These are phyloP conservation scores for Centropus bengalensis DNA, from an alignment of 2,113 vertebrate species.

Conservation along the genomic window DNA sequence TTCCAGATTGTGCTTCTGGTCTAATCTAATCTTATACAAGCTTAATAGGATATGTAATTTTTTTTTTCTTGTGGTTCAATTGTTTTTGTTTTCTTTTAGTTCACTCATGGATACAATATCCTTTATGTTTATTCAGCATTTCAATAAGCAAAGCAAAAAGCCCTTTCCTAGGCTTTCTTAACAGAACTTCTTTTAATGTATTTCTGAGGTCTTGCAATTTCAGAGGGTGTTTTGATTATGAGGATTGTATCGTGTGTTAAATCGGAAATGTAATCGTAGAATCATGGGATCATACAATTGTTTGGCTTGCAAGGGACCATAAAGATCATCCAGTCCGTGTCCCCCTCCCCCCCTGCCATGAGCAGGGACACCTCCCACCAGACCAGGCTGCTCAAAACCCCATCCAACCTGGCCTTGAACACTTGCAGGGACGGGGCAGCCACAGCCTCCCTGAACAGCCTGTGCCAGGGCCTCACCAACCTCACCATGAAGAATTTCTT, in stretches of 20 bases:
- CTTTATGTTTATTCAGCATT: conserved; percentile 41
- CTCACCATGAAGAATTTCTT: too few species aligned
- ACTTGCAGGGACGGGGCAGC: too few species aligned
- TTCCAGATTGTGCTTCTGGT: conserved; percentile 3
- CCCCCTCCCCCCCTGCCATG: too few species aligned
- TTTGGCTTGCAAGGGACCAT: too few species aligned
- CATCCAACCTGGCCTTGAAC: too few species aligned
- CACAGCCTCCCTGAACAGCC: too few species aligned
- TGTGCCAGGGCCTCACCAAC: too few species aligned
- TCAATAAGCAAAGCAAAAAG: conserved; percentile 29
- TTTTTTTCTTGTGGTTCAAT: conserved; percentile 24
- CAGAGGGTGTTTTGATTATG: conserved; percentile 36
- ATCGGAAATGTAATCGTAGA: not conserved
- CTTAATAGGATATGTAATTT: not conserved
- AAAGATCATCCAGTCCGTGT: too few species aligned
- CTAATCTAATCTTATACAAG: conserved; percentile 15
- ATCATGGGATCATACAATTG: too few species aligned
- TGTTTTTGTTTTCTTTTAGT: conserved; percentile 34
- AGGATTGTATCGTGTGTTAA: not conserved
- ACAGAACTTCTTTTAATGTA: not conserved
- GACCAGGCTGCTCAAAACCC: too few species aligned
- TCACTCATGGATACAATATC: not conserved
- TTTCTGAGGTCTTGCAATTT: conserved; percentile 32
- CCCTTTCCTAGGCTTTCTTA: not conserved
- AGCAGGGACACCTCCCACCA: too few species aligned